Base-by-base conservation (phyloP, 2,113 vertebrate genomes). In the Anser cygnoides region DNA sequence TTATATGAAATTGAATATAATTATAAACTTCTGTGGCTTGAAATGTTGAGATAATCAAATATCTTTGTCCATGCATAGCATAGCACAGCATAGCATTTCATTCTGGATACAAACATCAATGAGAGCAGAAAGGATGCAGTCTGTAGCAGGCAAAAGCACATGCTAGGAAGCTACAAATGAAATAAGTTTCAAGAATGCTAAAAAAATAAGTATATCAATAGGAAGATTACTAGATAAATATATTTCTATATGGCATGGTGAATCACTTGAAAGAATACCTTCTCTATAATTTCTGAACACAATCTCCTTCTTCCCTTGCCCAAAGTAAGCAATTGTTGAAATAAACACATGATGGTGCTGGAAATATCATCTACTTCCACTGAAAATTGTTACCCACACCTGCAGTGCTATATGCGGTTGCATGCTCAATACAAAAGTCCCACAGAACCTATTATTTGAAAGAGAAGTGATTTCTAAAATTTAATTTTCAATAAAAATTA, bases 131-230 rank as follows among this genome's bases (percentile, higher is more conserved):
- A 61, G 67, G 55, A 70, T 94, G 93, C 91, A 92, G 81, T 90
- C 87, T 95, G 82, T 81, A 92, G 46, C 96, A 96, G 95, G 97
- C 97, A 97, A 87, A 87, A 93, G 93, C 78, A 88, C 97, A 98
- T 97, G 96, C 95, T 75, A 90, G 88, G 90, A 91, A 93, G 87
- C 81, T 95, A 65, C 70, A 78, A 84, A 84, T 88, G 87, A 23
- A 10, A 59, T 74, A 23, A 77, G 95, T 83, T 91, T 91, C 43
- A 85, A 96, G 92, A 87, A 72, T 52, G 80, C 81, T 91, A 54
- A 89, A 74, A 74, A 73, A 80, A 73, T 33, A 62, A 92, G 61
- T 68, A 83, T 61, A 90, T 75, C 72, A 84, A 43, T 31, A 44
- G 57, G 87, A 92, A 88, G 81, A 66, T 91, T 41, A 70, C 73